Percentiles rank a stretch among this genome's conserved stretches.
These are phyloP conservation scores for Himantopus leucocephalus DNA, from an alignment of 2,113 vertebrate species.

Conservation along the genomic window DNA sequence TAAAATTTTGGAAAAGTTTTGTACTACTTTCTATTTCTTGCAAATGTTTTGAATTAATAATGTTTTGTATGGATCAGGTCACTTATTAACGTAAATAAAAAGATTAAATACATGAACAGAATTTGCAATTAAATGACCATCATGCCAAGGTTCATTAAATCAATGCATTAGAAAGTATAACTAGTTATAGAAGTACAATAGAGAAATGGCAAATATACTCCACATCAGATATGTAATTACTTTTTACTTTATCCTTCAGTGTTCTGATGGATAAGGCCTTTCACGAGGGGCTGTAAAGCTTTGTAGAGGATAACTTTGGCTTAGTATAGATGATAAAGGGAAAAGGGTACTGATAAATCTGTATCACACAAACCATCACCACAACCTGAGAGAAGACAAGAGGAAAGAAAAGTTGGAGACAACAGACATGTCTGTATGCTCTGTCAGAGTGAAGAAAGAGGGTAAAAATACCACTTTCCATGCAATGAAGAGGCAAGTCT, in stretches of 20 bases:
- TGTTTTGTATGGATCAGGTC: not conserved
- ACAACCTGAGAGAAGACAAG: no score
- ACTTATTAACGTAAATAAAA: not conserved
- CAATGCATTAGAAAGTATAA: not conserved
- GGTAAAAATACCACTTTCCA: not conserved
- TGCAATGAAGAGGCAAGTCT: not conserved
- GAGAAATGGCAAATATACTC: not conserved
- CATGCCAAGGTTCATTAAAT: not conserved
- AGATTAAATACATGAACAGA: not conserved
- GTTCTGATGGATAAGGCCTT: not conserved
- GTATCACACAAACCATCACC: not conserved
- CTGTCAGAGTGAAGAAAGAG: not conserved
- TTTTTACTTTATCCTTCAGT: not conserved
- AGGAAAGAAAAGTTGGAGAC: no score
- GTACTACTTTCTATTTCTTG: not conserved
- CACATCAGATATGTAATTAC: not conserved
- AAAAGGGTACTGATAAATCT: not conserved
- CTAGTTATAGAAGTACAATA: not conserved
- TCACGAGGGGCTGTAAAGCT: not conserved
- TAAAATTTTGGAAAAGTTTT: not conserved
- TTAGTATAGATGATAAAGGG: not conserved
- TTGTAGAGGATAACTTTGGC: not conserved
- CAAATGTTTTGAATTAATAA: not conserved
- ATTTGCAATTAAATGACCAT: not conserved
- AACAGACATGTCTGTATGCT: not conserved